These are phyloP conservation scores for Psilopsiagon aymara DNA, from an alignment of 2,113 vertebrate species.

Conservation along the genomic window DNA sequence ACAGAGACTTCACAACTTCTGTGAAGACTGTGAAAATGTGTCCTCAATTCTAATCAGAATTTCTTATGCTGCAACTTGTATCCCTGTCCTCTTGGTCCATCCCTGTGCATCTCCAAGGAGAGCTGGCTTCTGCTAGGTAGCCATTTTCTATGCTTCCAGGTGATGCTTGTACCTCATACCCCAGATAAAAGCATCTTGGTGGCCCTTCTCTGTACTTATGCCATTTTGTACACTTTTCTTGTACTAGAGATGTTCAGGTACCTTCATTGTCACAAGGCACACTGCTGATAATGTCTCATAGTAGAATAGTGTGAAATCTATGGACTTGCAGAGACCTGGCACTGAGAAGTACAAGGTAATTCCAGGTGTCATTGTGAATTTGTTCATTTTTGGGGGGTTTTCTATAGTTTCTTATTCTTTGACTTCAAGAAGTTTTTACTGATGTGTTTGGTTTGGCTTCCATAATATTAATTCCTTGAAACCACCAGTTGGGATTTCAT, in stretches of 20 bases:
- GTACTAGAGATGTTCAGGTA: not conserved
- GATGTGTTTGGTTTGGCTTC: not conserved
- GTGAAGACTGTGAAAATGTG: not conserved
- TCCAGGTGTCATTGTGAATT: not conserved
- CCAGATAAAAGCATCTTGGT: not conserved
- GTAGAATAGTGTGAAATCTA: not conserved
- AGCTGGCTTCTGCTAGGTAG: not conserved
- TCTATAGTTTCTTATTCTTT: not conserved
- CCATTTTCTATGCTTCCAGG: not conserved
- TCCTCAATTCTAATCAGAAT: not conserved
- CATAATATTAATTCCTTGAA: not conserved
- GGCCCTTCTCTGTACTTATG: not conserved
- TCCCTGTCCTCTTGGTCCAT: not conserved
- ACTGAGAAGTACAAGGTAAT: not conserved
- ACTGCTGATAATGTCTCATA: not conserved
- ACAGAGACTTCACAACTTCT: not conserved
- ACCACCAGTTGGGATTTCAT: not conserved
- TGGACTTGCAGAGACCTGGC: not conserved
- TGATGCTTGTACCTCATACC: not conserved
- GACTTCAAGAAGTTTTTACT: not conserved
- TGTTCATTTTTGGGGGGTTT: not conserved
- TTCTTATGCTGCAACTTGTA: not conserved
- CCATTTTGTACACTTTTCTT: not conserved
- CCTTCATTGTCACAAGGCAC: not conserved
- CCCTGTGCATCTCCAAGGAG: not conserved